These are phyloP conservation scores for Tarsius wallacei DNA, from an alignment of 2,797 vertebrate genomes.

Conservation along the genomic window DNA sequence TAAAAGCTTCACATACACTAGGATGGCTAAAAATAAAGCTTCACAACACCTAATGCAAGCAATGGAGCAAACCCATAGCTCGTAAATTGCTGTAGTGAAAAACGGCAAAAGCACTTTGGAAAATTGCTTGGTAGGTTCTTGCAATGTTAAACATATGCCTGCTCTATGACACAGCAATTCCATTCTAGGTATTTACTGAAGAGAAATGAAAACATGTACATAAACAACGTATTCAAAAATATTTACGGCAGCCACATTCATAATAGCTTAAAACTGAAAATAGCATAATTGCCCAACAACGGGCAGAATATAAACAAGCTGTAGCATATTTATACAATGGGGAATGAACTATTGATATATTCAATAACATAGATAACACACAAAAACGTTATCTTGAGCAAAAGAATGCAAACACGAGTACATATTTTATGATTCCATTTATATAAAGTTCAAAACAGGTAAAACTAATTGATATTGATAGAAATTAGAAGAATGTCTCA, in stretches of 20 bases:
- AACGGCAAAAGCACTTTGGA: neutral
- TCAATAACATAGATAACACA: neutral
- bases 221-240: neutral
- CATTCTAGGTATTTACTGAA: conserved; percentile 21
- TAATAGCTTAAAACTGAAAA: neutral
- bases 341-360: neutral
- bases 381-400: neutral
- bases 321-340: neutral
- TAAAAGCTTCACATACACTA: neutral
- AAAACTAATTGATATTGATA: neutral
- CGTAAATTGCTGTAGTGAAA: neutral
- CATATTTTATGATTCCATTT: neutral
- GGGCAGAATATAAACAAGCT: neutral
- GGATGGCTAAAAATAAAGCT: neutral
- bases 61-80: neutral
- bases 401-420: conserved; percentile 6
- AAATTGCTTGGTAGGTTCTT: neutral
- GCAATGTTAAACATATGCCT: neutral
- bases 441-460: neutral
- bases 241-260: neutral
- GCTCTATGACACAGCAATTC: neutral
- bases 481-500: neutral
- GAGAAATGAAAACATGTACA: neutral
- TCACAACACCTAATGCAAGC: neutral
- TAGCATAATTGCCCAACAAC: neutral